Evolutionary conservation across 2,888 invertebrate genomes (phyloP), one percentile per base, ranked within the genome.

Genomic region (Plebejus anna): DNA sequence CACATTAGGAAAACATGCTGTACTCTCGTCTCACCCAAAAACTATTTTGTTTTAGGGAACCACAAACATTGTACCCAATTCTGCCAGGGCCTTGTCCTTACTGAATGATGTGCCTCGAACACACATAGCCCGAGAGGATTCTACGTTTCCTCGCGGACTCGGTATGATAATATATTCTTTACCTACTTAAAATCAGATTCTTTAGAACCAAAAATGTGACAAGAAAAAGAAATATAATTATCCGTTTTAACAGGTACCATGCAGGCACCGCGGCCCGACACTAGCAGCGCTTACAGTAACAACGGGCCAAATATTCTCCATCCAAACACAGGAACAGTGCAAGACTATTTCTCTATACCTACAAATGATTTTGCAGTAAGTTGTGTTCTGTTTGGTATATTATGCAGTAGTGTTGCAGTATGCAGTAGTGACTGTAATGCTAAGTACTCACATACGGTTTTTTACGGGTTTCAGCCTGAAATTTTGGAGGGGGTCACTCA

Each of bases 1-100:
- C 9, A 47, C 9, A 47, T 2, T 2, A 32, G 32, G 32, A 32
- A 32, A 32, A 32, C 32, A 32, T 32, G 32, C 1, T 32, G 32
- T 32, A 32, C 32, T 32, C 32, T 32, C 32, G 32, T 61, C 7
- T 73, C 13, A 47, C 32, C 9, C 28, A 75, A 71, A 28, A 28
- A 47, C 22, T 75, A 22, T 11, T 70, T 70, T 75, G 32, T 11
- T 32, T 11, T 81, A 91, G 92, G 90, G 89, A 36, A 82, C 84
- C 0, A 81, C 84, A 0, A 89, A 88, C 71, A 84, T 91, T 75
- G 80, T 91, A 0, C 92, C 92, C 0, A 82, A 83, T 16, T 83
- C 85, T 11, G 84, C 85, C 0, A 86, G 88, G 1, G 90, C 91
- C 0, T 80, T 92, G 1, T 81, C 88, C 0, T 80, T 88, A 77